Percentiles rank a stretch among this genome's conserved stretches.
Evolutionary conservation across 2,888 invertebrate species (phyloP).

Genomic region (Bursaphelenchus okinawaensis): DNA sequence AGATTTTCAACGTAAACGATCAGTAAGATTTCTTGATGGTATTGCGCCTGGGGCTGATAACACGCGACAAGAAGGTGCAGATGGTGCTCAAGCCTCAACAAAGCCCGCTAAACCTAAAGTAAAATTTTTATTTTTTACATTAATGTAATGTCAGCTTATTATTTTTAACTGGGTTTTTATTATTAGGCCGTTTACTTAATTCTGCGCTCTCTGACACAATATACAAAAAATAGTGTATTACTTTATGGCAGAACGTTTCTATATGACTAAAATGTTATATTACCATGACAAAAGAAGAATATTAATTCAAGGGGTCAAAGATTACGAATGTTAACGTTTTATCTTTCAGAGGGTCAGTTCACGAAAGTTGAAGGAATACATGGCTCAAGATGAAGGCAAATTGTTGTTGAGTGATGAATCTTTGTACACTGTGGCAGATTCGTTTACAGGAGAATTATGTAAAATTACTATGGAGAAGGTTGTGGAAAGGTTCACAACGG

Average conservation of each 20-base stretch:
- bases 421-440: slow-evolving; percentile 16
- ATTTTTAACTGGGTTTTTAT: too few species aligned
- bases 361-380: slow-evolving; percentile 16
- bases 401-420: slow-evolving; percentile 5
- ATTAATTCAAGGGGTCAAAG: too few species aligned
- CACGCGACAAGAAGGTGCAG: not conserved
- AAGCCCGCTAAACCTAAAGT: slow-evolving; percentile 1
- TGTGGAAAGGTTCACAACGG: slow-evolving; percentile 8
- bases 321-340: not conserved
- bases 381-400: slow-evolving; percentile 20
- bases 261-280: too few species aligned
- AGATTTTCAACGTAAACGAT: slow-evolving; percentile 13
- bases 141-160: too few species aligned
- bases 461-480: slow-evolving; percentile 7
- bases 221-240: too few species aligned
- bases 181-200: too few species aligned
- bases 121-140: too few species aligned
- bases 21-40: slow-evolving; percentile 39
- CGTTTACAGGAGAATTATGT: slow-evolving; percentile 15
- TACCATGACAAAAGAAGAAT: too few species aligned
- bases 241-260: too few species aligned
- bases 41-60: slow-evolving; percentile 40
- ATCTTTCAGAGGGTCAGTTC: slow-evolving; percentile 17
- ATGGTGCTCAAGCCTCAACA: not conserved
- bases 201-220: too few species aligned